Evolutionary conservation across 2,888 invertebrate species (phyloP), one percentile per base, ranked within the genome.

Genomic region (Drosophila maculinotata): DNA sequence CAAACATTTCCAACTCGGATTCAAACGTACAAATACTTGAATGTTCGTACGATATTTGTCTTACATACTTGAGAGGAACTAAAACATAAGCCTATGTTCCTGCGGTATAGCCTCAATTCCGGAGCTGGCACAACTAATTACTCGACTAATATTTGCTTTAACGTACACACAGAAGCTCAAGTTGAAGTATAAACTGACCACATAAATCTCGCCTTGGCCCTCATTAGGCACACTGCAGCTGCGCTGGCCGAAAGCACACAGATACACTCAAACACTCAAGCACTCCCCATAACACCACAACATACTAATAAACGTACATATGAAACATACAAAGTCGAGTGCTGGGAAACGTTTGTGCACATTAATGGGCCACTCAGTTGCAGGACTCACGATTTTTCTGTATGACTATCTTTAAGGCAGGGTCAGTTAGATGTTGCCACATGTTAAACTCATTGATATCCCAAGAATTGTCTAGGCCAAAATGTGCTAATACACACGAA

Each of bases 141-240:
- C 63, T 65, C 30, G 45, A 39, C 66, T 58, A 82, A 87, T 81
- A 87, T 87, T 85, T 82, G 57, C 60, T 36, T 44, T 36, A 28
- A 54, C 54, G 42, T 49, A 47, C 48, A 47, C 26, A 25, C 35
- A 36, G 12, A 60, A 48, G 17, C 47, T 23, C 6, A 30, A 38
- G 30, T 26, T 31, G 17, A 48, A 63, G 70, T 31, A 17, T n/a
- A 30, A 14, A 33, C 53, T 75, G 52, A 44, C 47, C 58, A 51
- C 58, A 79, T 58, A 65, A 72, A 65, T 86, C 71, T 56, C 58
- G 36, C 49, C 30, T 45, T 48, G 52, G 44, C 15, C 33, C 49
- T 66, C 78, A 77, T 67, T 73, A 62, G 63, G 20, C 25, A 41
- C 10, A 26, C 36, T 15, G 30, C 70, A 35, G 33, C 47, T 58